Evolutionary conservation across 2,113 vertebrate genomes (phyloP).

Genomic region (Asarcornis scutulata): DNA sequence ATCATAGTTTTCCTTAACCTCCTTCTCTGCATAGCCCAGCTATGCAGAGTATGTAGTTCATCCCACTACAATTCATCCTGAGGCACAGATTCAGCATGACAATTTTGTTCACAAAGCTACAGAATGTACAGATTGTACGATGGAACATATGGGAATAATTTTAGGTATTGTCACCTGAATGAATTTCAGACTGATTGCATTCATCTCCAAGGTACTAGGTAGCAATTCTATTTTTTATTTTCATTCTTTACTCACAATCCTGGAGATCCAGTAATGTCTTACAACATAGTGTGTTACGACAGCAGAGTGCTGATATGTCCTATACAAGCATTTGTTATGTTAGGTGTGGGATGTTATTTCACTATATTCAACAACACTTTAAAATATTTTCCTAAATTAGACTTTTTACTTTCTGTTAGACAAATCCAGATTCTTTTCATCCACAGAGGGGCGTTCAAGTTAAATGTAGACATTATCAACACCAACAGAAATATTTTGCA

Average conservation of each 20-base stretch:
- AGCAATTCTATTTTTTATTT: neutral
- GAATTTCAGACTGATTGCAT: neutral
- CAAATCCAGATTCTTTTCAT: neutral
- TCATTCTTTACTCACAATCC: neutral
- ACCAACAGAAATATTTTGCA: neutral
- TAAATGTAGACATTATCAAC: neutral
- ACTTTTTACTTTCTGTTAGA: constrained; percentile 25
- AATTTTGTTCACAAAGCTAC: neutral
- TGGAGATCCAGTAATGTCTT: neutral
- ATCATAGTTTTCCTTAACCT: neutral
- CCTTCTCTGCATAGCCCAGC: neutral
- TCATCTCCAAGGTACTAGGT: neutral
- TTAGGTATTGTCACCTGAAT: neutral
- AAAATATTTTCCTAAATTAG: constrained; percentile 54
- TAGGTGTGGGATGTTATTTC: constrained; percentile 19
- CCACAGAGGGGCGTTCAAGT: neutral
- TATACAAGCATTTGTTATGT: constrained; percentile 9
- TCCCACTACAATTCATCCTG: neutral
- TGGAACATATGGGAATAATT: neutral
- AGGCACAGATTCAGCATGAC: neutral
- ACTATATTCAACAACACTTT: neutral
- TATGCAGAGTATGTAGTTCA: neutral
- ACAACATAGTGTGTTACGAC: constrained; percentile 24
- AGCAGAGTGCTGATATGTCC: constrained; percentile 3
- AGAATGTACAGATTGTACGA: neutral